These are phyloP conservation scores for Stomatorhinus ivindoensis DNA, from an alignment of 2,113 vertebrate genomes.

Conservation along the genomic window DNA sequence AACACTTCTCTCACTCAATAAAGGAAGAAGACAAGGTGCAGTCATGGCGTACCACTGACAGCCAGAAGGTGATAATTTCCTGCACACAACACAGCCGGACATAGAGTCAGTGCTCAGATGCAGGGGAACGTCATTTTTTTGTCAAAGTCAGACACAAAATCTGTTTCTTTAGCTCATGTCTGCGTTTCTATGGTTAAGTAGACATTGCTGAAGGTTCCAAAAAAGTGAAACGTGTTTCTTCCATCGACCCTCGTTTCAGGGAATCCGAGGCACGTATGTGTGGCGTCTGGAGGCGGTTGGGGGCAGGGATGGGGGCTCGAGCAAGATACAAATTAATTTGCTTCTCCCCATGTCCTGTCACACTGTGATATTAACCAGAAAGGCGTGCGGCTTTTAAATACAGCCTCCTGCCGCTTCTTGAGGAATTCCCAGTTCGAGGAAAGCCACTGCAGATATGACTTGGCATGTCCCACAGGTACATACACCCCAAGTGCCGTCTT, in stretches of 20 bases:
- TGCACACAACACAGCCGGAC: constrained; percentile 8
- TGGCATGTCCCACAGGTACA: constrained; percentile 40
- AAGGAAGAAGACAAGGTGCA: background rate
- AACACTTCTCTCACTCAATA: constrained; percentile 12
- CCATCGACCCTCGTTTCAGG: constrained; percentile 23
- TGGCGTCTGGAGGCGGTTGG: background rate
- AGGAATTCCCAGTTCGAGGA: background rate
- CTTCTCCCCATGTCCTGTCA: constrained; percentile 40
- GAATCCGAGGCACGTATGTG: background rate
- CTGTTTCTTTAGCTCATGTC: background rate
- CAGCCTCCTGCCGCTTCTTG: background rate
- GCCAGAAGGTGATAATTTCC: background rate
- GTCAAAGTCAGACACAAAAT: background rate
- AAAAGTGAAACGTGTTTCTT: constrained; percentile 37
- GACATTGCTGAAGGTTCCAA: background rate
- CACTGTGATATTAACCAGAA: constrained; percentile 59
- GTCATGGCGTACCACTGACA: background rate
- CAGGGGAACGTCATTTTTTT: background rate
- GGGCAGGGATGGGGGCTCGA: constrained; percentile 12
- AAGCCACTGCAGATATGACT: background rate
- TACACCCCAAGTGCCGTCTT: background rate
- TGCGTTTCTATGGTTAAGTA: background rate
- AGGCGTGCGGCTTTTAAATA: constrained; percentile 47
- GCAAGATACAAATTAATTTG: constrained; percentile 39
- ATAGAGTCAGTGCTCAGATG: background rate